Base-by-base conservation (phyloP, 2,888 invertebrate genomes). In the Psylliodes chrysocephalus region DNA sequence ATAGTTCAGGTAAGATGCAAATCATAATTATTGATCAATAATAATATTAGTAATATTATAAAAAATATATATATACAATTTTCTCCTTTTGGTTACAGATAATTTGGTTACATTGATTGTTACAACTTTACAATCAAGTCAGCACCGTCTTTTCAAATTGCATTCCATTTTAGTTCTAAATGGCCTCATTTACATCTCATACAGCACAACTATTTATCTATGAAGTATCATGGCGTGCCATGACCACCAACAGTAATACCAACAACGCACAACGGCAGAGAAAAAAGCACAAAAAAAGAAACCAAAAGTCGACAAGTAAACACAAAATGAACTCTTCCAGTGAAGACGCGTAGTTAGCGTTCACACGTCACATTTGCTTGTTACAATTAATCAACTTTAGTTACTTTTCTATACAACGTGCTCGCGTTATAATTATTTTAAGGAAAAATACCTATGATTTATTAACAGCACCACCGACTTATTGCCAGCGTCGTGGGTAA, bases 371-470 rank as follows among this genome's bases (percentile, higher is more conserved):
- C 17, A 52, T 63, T 59, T 57, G 46, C 52, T 17, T 35, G 25
- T 44, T 56, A 52, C 57, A 57, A 63, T 63, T 63, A 63, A 63
- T 63, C 63, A 63, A 56, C 42, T 56, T 42, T 57, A 35, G 63
- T 63, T 63, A 63, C 52, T 63, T 63, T 63, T 57, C 63, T 57
- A 57, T 63, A 63, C 56, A 63, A 30, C 38, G 49, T 52, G 60
- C 60, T 60, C 60, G 51, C 57, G 52, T 63, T 63, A 63, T 63
- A 63, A 63, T 63, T 57, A 63, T 57, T 57, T 35, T 8, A 44
- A 30, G 35, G 19, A 57, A 63, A 63, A 63, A 57, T 52, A 8
- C 22, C 12, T 22, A 57, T 57, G 57, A 57, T 57, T 57, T 63
- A 57, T 63, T 52, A 57, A 33, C 49, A 61, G 33, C 42, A 44